Base-by-base conservation (phyloP, 2,888 invertebrate species). In the Ditula angustiorana region DNA sequence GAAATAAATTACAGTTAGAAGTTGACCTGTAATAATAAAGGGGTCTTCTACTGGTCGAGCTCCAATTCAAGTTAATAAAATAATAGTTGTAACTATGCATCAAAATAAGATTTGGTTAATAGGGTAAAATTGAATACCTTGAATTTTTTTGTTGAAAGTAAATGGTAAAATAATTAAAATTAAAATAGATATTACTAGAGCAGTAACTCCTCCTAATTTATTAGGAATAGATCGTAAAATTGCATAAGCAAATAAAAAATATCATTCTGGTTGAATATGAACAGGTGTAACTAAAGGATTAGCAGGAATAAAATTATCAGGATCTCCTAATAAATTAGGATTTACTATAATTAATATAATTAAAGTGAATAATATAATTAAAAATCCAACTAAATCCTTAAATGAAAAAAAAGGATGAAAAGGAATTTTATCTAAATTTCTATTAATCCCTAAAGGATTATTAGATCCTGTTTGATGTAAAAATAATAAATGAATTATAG, bases 181-280 rank as follows among this genome's bases (percentile, higher is more conserved):
- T 76, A 94, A 78, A 90, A 96, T 95, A 67, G 95, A 96, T 82
- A 94, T 74, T 0, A 95, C 69, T 89, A 96, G 77, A 0, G 95
- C 95, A 76, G 96, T 87, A 50, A 96, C 96, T 69, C 96, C 96
- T 58, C 96, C 96, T 88, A 96, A 80, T 94, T 97, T 96, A 90
- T 96, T 96, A 5, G 96, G 96, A 64, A 97, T 96, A 37, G 96
- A 96, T 24, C 96, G 96, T 77, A 97, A 73, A 92, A 97, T 96
- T 16, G 96, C 95, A 85, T 96, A 96, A 11, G 96, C 96, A 93
- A 96, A 96, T 92, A 97, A 83, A 77, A 96, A 97, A 83, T 97
- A 97, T 95, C 96, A 97, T 94, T 97, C 96, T 49, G 96, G 96
- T 94, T 96, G 95, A 92, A 96, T 96, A 80, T 96, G 96, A 5